phyloP scores from a whole-genome alignment of 2,888 invertebrate genomes.

The Lydus trimaculatus region DNA sequence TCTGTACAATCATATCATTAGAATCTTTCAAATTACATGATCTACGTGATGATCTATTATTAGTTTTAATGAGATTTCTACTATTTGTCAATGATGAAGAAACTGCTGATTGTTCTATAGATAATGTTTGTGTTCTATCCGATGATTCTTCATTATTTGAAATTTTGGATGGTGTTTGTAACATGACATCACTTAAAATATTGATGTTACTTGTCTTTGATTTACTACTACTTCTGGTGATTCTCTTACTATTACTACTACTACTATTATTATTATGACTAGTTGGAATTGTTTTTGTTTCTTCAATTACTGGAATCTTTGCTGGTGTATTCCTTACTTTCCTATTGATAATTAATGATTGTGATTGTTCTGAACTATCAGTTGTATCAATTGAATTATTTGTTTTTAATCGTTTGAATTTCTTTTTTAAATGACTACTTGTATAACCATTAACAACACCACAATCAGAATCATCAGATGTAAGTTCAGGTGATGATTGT shows the following conservation, averaged over 20 bases:
- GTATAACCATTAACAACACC: slow-evolving; percentile 25
- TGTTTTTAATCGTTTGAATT: background rate
- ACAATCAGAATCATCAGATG: slow-evolving; percentile 40
- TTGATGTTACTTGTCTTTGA: background rate
- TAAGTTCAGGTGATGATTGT: slow-evolving; percentile 27
- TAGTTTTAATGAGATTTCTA: too few relatives aligned
- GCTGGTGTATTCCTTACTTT: slow-evolving; percentile 1
- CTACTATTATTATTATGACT: background rate
- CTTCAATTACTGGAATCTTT: too few relatives aligned
- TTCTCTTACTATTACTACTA: background rate
- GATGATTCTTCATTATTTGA: background rate
- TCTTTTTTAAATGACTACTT: slow-evolving; percentile 5
- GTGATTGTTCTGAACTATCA: background rate
- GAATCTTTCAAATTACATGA: background rate
- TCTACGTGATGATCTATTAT: too few relatives aligned
- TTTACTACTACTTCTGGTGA: background rate
- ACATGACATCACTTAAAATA: background rate
- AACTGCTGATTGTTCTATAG: background rate
- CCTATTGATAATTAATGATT: slow-evolving; percentile 25
- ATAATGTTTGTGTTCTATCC: background rate
- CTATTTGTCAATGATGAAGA: too few relatives aligned
- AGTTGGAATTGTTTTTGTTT: too few relatives aligned
- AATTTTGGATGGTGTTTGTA: background rate
- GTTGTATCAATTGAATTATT: background rate
- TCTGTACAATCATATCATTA: too few relatives aligned